These are phyloP conservation scores for Delphinus delphis DNA, from an alignment of 2,113 vertebrate species.

Conservation along the genomic window DNA sequence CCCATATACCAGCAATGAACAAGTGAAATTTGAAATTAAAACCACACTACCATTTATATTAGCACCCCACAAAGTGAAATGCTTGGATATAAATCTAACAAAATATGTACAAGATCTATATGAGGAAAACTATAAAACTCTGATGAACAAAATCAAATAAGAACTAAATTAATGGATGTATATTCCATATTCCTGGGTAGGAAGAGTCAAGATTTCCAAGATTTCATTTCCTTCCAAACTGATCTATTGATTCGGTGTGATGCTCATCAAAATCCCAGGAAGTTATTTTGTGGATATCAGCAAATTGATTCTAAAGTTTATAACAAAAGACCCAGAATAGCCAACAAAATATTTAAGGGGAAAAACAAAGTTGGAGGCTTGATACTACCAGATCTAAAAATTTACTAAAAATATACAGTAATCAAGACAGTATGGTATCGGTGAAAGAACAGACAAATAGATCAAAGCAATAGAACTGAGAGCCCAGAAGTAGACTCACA, in stretches of 20 bases:
- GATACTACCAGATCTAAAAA: not conserved
- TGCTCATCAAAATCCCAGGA: not conserved
- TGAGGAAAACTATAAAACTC: not conserved
- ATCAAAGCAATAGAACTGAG: not conserved
- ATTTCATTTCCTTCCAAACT: not conserved
- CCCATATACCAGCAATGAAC: not conserved
- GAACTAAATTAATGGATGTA: not conserved
- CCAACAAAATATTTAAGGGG: not conserved
- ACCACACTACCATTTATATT: not conserved
- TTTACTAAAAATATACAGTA: not conserved
- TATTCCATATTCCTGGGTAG: not conserved
- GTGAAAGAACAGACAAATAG: not conserved
- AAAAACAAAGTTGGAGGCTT: not conserved
- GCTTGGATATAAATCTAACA: not conserved
- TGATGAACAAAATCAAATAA: not conserved
- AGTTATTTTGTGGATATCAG: not conserved
- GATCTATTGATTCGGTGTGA: not conserved
- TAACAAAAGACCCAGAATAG: not conserved
- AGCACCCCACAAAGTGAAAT: not conserved
- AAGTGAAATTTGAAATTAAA: not conserved
- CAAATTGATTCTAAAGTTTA: not conserved
- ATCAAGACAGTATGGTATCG: not conserved
- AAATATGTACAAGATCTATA: not conserved
- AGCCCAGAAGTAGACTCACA: not conserved
- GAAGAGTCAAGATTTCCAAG: not conserved